These are phyloP conservation scores for Enteromius paludinosus DNA, from an alignment of 2,797 vertebrate species.

Conservation along the genomic window DNA sequence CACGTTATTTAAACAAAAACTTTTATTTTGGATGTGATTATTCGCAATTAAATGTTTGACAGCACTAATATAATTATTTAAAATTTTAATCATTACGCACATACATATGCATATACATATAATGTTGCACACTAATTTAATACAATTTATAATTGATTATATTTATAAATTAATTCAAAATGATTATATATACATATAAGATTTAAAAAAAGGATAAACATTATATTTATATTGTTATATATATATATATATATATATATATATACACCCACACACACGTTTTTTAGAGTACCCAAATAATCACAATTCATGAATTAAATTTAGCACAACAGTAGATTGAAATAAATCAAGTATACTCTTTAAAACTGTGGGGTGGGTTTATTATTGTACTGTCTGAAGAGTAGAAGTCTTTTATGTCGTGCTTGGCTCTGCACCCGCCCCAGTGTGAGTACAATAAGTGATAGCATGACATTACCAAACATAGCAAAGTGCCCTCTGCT, in stretches of 20 bases:
- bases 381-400: not conserved
- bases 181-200: not conserved
- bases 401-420: not conserved
- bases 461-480: constrained; percentile 46
- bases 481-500: constrained; percentile 52
- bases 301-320: not conserved
- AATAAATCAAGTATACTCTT: not conserved
- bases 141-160: no score
- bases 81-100: not conserved
- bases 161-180: no score
- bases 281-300: not conserved
- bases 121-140: not conserved
- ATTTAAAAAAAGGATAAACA: not conserved
- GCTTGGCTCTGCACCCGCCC: not conserved
- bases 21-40: no score
- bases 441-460: constrained; percentile 19
- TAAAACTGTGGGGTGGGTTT: not conserved
- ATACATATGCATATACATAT: not conserved
- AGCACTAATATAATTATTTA: not conserved
- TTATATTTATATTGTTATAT: no score
- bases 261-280: no score
- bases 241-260: no score
- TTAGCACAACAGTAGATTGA: not conserved
- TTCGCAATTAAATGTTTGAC: no score
- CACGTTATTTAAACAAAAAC: no score